phyloP scores from a whole-genome alignment of 2,113 vertebrate species.

The Arenaria interpres region DNA sequence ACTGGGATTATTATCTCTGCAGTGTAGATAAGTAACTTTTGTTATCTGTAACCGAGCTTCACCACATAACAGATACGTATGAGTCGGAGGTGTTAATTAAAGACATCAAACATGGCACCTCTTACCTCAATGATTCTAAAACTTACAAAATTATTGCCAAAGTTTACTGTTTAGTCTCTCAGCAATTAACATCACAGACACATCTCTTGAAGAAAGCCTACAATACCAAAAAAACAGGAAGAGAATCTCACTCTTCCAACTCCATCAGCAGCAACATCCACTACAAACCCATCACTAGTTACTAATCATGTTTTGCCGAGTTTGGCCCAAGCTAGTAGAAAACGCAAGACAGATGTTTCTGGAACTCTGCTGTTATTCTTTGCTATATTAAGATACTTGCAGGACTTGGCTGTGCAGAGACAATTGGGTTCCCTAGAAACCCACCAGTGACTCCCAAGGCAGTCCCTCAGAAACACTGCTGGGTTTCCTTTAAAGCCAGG shows the following conservation, averaged over 20 bases:
- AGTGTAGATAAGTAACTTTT: not conserved
- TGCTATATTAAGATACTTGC: not conserved
- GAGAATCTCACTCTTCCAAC: not conserved
- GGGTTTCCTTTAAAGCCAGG: not conserved
- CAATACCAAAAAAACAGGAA: not conserved
- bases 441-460: not conserved
- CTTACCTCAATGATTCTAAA: conserved; percentile 3
- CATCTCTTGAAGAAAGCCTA: not conserved
- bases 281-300: not conserved
- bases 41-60: not conserved
- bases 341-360: not conserved
- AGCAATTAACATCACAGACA: not conserved
- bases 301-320: not conserved
- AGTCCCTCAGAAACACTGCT: not conserved
- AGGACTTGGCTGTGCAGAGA: not conserved
- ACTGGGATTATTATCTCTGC: not conserved
- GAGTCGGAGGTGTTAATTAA: not conserved
- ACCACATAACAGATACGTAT: not conserved
- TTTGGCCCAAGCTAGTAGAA: not conserved
- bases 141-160: not conserved
- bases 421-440: not conserved
- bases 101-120: not conserved
- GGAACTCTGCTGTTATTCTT: not conserved
- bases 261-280: not conserved
- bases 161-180: not conserved